Conservation (phyloP, 1,140 invertebrate species). For the Eriosoma lanigerum region DNA sequence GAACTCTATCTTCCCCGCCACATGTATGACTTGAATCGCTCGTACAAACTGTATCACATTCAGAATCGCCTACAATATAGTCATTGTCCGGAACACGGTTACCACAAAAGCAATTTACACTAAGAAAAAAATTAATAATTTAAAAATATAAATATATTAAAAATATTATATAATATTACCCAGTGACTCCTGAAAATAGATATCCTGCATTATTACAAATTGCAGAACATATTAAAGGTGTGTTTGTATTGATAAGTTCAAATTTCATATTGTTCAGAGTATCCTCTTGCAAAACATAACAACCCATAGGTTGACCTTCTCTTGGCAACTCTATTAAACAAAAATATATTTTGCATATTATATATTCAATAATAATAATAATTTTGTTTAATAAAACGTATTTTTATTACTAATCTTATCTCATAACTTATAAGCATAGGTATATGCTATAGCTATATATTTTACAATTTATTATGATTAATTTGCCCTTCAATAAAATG, state of each 20-base stretch:
- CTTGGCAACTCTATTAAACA: background rate
- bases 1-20: conserved; percentile 81
- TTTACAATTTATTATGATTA: too few relatives aligned
- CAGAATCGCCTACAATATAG: conserved; percentile 59
- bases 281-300: conserved; percentile 51
- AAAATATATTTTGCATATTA: background rate
- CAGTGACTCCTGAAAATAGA: conserved; percentile 34
- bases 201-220: conserved; percentile 52
- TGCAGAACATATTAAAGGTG: conserved; percentile 53
- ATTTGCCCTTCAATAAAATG: too few relatives aligned
- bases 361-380: too few relatives aligned
- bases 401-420: too few relatives aligned
- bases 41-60: conserved; percentile 81
- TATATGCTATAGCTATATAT: too few relatives aligned
- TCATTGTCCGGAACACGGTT: conserved; percentile 61
- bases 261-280: conserved; percentile 49
- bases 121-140: conserved; percentile 59
- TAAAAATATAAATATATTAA: background rate
- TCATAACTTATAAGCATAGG: too few relatives aligned
- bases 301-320: conserved; percentile 48
- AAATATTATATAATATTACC: conserved; percentile 5
- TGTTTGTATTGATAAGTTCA: conserved; percentile 52
- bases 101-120: conserved; percentile 90
- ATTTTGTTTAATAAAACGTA: too few relatives aligned
- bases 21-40: conserved; percentile 72